Percentiles rank a stretch among this genome's conserved stretches.
Evolutionary conservation across 2,113 vertebrate species (phyloP).

Genomic region (Oryzias javanicus): DNA sequence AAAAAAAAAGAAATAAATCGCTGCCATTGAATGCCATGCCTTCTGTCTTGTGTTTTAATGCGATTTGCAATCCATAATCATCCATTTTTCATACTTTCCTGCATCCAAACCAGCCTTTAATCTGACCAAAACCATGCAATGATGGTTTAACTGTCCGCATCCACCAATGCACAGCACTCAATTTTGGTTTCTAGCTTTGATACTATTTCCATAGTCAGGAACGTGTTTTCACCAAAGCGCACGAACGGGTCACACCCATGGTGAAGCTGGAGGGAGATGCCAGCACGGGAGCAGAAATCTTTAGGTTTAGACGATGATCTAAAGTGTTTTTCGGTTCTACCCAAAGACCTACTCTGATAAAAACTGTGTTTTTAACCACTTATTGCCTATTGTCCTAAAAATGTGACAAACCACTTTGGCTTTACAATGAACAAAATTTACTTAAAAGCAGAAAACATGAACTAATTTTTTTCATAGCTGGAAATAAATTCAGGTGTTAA

Average conservation of each 20-base stretch:
- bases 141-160: constrained; percentile 40
- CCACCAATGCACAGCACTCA: constrained; percentile 51
- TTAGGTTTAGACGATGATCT: too few relatives aligned
- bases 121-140: constrained; percentile 12
- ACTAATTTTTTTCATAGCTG: too few relatives aligned
- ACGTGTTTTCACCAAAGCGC: constrained; percentile 21
- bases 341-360: too few relatives aligned
- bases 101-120: constrained; percentile 43
- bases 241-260: background rate
- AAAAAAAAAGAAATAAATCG: too few relatives aligned
- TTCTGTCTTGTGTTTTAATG: background rate
- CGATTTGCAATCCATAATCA: constrained; percentile 25
- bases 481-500: too few relatives aligned
- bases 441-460: too few relatives aligned
- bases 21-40: background rate
- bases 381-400: too few relatives aligned
- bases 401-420: too few relatives aligned
- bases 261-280: background rate
- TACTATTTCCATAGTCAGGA: constrained; percentile 38
- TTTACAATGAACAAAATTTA: too few relatives aligned
- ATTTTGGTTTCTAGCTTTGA: constrained; percentile 55
- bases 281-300: background rate
- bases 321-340: too few relatives aligned
- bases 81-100: constrained; percentile 30
- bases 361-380: too few relatives aligned